Percentiles rank a stretch among this genome's conserved stretches.
Evolutionary conservation across 2,888 invertebrate genomes (phyloP).

Genomic region (Melitaea athalia): DNA sequence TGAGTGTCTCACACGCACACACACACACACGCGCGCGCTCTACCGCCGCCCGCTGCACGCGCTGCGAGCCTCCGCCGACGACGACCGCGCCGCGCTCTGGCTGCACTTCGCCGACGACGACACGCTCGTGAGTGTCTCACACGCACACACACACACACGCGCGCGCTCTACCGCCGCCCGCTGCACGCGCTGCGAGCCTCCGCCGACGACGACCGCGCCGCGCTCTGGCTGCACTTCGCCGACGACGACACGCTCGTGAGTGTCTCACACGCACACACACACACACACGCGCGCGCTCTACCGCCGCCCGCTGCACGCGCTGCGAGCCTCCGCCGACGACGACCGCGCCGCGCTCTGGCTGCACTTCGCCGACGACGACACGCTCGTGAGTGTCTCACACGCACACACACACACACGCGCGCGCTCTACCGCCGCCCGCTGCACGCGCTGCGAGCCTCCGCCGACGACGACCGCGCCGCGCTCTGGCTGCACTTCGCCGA

Average conservation of each 20-base stretch:
- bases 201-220: constrained; percentile 95
- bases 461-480: constrained; percentile 95
- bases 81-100: constrained; percentile 94
- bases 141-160: constrained; percentile 37
- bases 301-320: constrained; percentile 95
- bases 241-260: constrained; percentile 87
- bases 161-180: constrained; percentile 91
- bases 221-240: constrained; percentile 97
- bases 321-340: constrained; percentile 97
- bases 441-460: constrained; percentile 95
- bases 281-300: constrained; percentile 84
- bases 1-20: constrained; percentile 63
- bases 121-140: constrained; percentile 72
- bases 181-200: constrained; percentile 96
- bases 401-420: constrained; percentile 48
- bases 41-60: constrained; percentile 97
- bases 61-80: constrained; percentile 96
- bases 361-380: constrained; percentile 95
- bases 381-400: constrained; percentile 66
- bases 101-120: constrained; percentile 96
- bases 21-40: constrained; percentile 78
- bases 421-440: constrained; percentile 94
- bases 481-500: constrained; percentile 97
- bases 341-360: constrained; percentile 94
- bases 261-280: constrained; percentile 18